Base-by-base conservation (phyloP, 2,113 vertebrate species). In the Cettia cetti region DNA sequence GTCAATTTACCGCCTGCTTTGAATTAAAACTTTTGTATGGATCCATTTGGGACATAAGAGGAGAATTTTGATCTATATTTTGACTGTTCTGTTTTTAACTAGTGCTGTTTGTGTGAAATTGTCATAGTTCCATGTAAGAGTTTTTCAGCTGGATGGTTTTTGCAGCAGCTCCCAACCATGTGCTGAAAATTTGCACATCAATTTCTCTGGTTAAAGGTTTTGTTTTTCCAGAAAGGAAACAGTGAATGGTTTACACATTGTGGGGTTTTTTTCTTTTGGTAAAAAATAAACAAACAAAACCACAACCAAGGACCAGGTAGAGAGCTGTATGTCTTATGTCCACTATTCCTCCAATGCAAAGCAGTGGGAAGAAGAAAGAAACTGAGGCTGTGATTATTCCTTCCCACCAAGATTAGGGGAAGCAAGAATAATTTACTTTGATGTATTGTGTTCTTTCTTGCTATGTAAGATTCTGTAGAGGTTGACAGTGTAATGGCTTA, bases 381-480 rank as follows among this genome's bases (percentile, higher is more conserved):
- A 89, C 13, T 66, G 44, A 20, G 72, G 30, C 61, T 84, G 72
- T 64, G 35, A 59, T 57, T 78, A 40, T 82, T 91, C 24, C 47
- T 97, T 96, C 93, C 86, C 95, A 96, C 94, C 88, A 90, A 86
- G 94, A 96, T 94, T 91, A 95, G 31, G 79, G 23, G 26, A 57
- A 82, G 54, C 44, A 84, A 86, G 83, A 96, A 93, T 94, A 68
- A 90, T 90, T 91, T 79, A 47, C 87, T 95, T 93, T 92, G 83
- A 85, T 95, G 87, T 85, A 66, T 89, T 85, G 75, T 95, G 30
- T 78, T 92, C 88, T 93, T 93, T 83, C 76, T 93, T 88, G n/a
- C 71, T 83, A 27, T 93, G 75, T 37, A 91, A 77, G 47, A 45
- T 66, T 86, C 64, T 33, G 2, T 89, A 69, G 86, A 64, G 54